Base-by-base conservation (phyloP, 2,113 vertebrate genomes). In the Catharus minimus region DNA sequence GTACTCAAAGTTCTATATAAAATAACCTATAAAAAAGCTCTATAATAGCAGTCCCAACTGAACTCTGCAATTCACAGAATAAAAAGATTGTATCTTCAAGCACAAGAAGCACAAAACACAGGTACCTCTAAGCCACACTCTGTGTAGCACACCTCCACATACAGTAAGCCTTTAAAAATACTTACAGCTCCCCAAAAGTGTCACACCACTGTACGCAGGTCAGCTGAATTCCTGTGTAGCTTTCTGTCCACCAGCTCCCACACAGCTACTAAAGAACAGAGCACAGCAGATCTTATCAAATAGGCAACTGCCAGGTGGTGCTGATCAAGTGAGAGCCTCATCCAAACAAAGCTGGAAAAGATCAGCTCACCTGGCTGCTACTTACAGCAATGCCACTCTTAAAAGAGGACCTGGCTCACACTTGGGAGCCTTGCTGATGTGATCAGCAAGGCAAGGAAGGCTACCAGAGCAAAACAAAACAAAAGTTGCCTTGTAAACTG, bases 181-280 rank as follows among this genome's bases (percentile, higher is more conserved):
- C 68, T 81, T 60, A 92, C 20, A 0, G 53, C 53, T 72, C 67
- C 36, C 57, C 0, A 0, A 27, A 58, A 41, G 47, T 11, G 66
- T 52, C 47, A 19, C 30, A 6, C 27, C 15, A 3, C 3, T 4
- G 0, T 1, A 0, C 2, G 19, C 24, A 17, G 26, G 5, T n/a
- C 32, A 33, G 33, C 3, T 5, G 11, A 76, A 36, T 69, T 75
- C 27, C 9, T 23, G 39, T 4, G 11, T 2, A 44, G 43, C 16
- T 68, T 39, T 49, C 53, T 11, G 21, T 36, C 41, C 26, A 28
- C 4, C 52, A 14, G 1, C 55, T 76, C 18, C 41, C 32, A 33
- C 9, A 4, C 41, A 22, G 30, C 58, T 79, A 12, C n/a, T 30
- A 7, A 74, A 55, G 14, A 39, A 46, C 2, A 66, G 18, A 7